A percentile compares a stretch with the other conserved stretches of the same genome.
Conservation (phyloP, 2,113 vertebrate genomes). For the Hystrix cristata region DNA sequence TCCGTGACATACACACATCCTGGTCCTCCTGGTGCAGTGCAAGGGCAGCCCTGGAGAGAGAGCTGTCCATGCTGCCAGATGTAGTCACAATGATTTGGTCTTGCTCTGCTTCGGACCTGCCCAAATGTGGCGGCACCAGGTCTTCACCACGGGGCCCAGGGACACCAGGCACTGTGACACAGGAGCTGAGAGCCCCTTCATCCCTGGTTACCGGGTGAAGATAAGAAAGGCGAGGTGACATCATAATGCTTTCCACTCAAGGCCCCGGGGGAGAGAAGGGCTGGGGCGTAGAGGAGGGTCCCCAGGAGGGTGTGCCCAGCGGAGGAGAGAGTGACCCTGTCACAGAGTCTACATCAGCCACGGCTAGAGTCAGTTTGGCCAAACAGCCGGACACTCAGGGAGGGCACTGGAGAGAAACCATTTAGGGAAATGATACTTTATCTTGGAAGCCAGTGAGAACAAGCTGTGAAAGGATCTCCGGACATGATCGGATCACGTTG, state of each 20-base stretch:
- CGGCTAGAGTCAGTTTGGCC: neutral
- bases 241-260: neutral
- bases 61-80: rapidly evolving
- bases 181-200: neutral
- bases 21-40: neutral
- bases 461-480: neutral
- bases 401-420: neutral
- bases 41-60: rapidly evolving
- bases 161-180: neutral
- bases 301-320: too few species aligned
- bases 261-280: neutral
- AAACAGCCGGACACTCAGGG: neutral
- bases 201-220: neutral
- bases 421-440: neutral
- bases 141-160: neutral
- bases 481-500: rapidly evolving
- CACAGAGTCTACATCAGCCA: neutral
- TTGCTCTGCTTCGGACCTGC: rapidly evolving
- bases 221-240: neutral
- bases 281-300: neutral
- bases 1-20: neutral
- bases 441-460: neutral
- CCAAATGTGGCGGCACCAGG: neutral
- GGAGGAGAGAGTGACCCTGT: neutral
- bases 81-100: rapidly evolving